A percentile compares a stretch with the other conserved stretches of the same genome.
phyloP scores from a whole-genome alignment of 2,113 vertebrate species.

The Clupea harengus region DNA sequence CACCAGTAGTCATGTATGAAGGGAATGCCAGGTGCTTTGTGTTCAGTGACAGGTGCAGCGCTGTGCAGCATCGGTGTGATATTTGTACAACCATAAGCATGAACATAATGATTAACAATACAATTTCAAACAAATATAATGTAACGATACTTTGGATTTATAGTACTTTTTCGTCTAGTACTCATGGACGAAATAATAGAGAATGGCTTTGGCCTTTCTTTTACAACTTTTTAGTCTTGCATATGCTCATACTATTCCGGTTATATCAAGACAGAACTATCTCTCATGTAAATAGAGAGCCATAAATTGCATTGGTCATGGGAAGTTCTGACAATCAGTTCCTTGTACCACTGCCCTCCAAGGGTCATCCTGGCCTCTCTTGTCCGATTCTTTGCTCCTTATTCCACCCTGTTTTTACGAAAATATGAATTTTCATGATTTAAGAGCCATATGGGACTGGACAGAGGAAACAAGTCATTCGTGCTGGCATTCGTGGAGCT shows the following conservation, averaged over 20 bases:
- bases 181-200: neutral
- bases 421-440: slow-evolving; percentile 15
- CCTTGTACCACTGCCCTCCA: neutral
- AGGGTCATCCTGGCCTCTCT: neutral
- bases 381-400: neutral
- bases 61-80: neutral
- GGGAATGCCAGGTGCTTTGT: slow-evolving; percentile 3
- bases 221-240: neutral
- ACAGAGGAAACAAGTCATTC: neutral
- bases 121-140: neutral
- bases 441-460: neutral
- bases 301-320: neutral
- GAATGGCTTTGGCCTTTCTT: neutral
- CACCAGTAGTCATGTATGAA: neutral
- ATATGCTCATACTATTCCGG: neutral
- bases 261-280: neutral
- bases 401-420: neutral
- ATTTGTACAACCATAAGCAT: neutral
- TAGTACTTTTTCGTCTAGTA: neutral
- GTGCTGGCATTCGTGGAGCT: neutral
- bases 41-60: slow-evolving; percentile 9
- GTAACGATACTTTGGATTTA: neutral
- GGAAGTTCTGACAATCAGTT: neutral
- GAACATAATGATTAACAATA: neutral
- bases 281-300: neutral